Base-by-base conservation (phyloP, 2,888 invertebrate species). In the Agriopis aurantiaria region DNA sequence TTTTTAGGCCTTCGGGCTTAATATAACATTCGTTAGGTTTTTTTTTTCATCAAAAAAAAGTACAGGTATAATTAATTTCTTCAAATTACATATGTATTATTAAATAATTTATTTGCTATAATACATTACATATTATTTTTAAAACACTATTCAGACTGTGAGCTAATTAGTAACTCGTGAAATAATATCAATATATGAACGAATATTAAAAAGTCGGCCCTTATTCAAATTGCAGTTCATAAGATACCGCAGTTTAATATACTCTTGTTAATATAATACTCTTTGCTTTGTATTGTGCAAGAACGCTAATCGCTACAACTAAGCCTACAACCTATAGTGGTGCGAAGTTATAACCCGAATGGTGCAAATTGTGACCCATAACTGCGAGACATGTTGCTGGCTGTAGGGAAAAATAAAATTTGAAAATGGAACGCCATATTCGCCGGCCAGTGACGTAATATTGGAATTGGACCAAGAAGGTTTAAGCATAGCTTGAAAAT, bases 311-410 rank as follows among this genome's bases (percentile, higher is more conserved):
- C 76, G 73, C 77, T 69, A 2, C 17, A 71, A 78, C 60, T 76
- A 46, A 67, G 58, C 51, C 73, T 78, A 9, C 59, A 73, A 64
- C 82, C 75, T 76, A 81, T 75, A 71, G 80, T 82, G 77, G 80
- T 85, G 87, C 83, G 82, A 86, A 88, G 87, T 88, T 88, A 90
- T 89, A 90, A 88, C 90, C 90, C 89, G 89, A 90, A 90, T 86
- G 90, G 90, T 91, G 92, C 90, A 91, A 92, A 93, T 91, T 92
- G 93, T 92, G 91, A 91, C 91, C 92, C 91, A 89, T 91, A 91
- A 92, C 88, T 87, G 83, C 80, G 83, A 84, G 87, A 90, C 89
- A 90, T 88, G 89, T 89, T 87, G 87, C 85, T 86, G 81, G 80
- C 84, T 82, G 80, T 72, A 80, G 80, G 81, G 85, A 82, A 85